Evolutionary conservation across 2,888 invertebrate species (phyloP).

Genomic region (Hymenopus coronatus): DNA sequence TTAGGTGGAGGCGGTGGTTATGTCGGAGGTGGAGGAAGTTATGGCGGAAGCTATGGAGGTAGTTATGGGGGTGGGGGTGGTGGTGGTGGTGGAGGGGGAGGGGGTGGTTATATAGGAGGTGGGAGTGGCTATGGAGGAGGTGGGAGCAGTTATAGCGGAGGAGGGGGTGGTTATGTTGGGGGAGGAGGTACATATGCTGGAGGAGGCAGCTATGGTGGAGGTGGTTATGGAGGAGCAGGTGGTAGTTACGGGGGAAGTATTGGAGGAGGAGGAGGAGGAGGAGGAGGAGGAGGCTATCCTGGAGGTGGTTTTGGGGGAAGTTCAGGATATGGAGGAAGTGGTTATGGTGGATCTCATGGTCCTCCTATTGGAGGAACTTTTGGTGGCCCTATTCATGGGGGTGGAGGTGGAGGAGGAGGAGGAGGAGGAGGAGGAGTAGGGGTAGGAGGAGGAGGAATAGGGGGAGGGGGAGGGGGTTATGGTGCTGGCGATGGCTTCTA

Average conservation of each 20-base stretch:
- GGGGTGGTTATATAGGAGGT: conserved; percentile 41
- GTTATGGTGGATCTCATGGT: conserved; percentile 24
- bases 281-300: conserved; percentile 12
- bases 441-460: background rate
- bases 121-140: conserved; percentile 40
- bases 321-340: background rate
- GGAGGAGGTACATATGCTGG: conserved; percentile 39
- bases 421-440: conserved; percentile 23
- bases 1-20: conserved; percentile 38
- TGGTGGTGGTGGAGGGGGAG: background rate
- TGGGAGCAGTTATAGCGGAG: conserved; percentile 45
- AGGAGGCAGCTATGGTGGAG: conserved; percentile 45
- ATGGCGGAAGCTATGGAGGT: conserved; percentile 15
- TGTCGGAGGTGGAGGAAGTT: conserved; percentile 36
- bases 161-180: conserved; percentile 48
- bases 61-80: conserved; percentile 41
- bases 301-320: conserved; percentile 30
- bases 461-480: conserved; percentile 23
- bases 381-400: conserved; percentile 39
- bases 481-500: conserved; percentile 25
- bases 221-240: conserved; percentile 47
- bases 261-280: conserved; percentile 18
- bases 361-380: background rate
- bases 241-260: conserved; percentile 28
- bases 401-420: conserved; percentile 11